Percentiles rank a stretch among this genome's conserved stretches.
phyloP scores from a whole-genome alignment of 2,888 invertebrate genomes.

The Lasioglossum figueresi region DNA sequence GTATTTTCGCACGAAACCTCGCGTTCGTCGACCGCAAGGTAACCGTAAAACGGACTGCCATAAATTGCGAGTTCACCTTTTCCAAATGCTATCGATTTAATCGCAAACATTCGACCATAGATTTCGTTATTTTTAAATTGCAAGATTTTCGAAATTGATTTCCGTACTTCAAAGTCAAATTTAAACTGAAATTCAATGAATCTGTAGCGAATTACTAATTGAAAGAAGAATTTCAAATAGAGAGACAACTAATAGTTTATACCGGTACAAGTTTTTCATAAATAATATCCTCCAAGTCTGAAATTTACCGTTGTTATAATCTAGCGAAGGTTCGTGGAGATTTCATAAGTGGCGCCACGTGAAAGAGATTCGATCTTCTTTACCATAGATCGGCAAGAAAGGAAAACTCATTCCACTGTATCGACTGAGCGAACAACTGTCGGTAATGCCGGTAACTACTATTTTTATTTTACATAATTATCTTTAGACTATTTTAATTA shows the following conservation, averaged over 20 bases:
- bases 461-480: background rate
- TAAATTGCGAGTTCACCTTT: background rate
- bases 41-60: background rate
- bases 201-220: background rate
- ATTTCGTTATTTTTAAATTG: too few relatives aligned
- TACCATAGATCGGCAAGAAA: slow-evolving; percentile 46
- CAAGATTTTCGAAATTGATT: background rate
- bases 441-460: slow-evolving; percentile 10
- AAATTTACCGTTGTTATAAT: background rate
- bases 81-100: background rate
- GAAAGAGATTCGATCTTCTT: background rate
- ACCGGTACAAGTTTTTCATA: background rate
- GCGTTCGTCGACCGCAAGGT: background rate
- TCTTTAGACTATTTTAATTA: background rate
- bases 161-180: background rate
- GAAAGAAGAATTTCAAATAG: background rate
- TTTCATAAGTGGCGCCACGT: slow-evolving; percentile 28
- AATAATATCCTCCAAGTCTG: background rate
- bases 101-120: background rate
- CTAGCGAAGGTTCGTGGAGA: background rate
- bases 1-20: background rate
- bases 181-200: background rate
- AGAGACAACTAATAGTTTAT: background rate
- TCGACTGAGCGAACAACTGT: background rate
- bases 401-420: background rate